These are phyloP conservation scores for Chironomus tepperi DNA, from an alignment of 1,140 invertebrate genomes.

Conservation along the genomic window DNA sequence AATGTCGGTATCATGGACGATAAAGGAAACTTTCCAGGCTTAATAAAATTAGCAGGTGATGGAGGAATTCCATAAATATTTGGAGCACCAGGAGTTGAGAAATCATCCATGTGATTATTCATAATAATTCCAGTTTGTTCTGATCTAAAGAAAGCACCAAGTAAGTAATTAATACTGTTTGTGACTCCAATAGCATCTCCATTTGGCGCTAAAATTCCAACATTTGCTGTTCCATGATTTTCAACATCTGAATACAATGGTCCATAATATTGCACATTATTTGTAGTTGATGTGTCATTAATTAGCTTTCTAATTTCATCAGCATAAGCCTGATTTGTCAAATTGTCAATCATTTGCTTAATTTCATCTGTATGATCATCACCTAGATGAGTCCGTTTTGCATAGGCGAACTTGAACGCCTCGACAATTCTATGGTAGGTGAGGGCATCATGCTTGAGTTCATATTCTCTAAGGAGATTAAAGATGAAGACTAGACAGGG, in stretches of 20 bases:
- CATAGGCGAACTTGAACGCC: constrained; percentile 11
- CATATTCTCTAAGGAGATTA: neutral
- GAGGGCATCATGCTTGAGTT: constrained; percentile 36
- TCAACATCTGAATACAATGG: constrained; percentile 47
- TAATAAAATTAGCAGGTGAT: constrained; percentile 72
- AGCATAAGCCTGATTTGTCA: constrained; percentile 48
- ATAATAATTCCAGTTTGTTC: constrained; percentile 81
- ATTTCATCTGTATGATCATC: constrained; percentile 60
- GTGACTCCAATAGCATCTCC: constrained; percentile 92
- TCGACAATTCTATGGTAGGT: neutral
- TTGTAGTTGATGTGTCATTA: constrained; percentile 53
- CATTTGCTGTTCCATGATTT: constrained; percentile 83
- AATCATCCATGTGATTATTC: constrained; percentile 96
- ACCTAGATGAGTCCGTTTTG: constrained; percentile 53
- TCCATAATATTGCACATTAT: constrained; percentile 56
- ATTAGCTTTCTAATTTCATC: constrained; percentile 48
- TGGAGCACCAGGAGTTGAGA: constrained; percentile 66
- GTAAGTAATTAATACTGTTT: constrained; percentile 68
- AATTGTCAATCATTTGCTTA: constrained; percentile 53
- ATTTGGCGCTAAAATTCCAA: constrained; percentile 73
- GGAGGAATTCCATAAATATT: constrained; percentile 76
- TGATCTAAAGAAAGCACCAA: constrained; percentile 67
- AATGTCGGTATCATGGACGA: constrained; percentile 89
- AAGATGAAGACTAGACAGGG: neutral
- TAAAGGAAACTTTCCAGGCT: constrained; percentile 78